Percentiles rank a stretch among this genome's conserved stretches.
Conservation (phyloP, 2,113 vertebrate species). For the Myocastor coypus region DNA sequence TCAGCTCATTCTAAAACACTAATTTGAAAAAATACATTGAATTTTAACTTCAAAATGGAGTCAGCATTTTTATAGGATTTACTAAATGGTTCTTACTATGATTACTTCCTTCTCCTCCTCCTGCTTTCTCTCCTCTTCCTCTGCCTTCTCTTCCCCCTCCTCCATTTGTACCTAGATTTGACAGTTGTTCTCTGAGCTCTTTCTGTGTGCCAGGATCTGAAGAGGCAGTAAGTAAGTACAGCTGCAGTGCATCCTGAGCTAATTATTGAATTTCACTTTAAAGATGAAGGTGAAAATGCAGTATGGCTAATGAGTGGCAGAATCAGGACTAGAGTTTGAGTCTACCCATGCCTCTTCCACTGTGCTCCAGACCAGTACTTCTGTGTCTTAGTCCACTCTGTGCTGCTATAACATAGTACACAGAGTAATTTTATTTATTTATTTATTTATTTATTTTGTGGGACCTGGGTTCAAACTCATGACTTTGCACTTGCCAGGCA, state of each 20-base stretch:
- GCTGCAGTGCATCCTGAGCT: neutral
- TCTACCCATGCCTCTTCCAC: neutral
- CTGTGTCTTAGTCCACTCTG: neutral
- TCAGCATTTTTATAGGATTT: neutral
- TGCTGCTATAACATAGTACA: neutral
- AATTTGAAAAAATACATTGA: conserved; percentile 39
- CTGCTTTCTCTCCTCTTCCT: neutral
- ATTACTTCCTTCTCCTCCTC: neutral
- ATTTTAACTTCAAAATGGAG: conserved; percentile 27
- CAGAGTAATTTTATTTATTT: too few species aligned
- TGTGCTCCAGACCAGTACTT: neutral
- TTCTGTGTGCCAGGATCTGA: neutral
- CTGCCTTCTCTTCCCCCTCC: neutral
- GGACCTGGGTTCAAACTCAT: too few species aligned
- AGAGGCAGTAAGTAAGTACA: neutral
- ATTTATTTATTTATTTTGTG: too few species aligned
- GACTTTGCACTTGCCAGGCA: too few species aligned
- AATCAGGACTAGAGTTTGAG: neutral
- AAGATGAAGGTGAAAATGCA: conserved; percentile 6
- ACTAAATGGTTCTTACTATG: neutral
- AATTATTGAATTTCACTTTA: conserved; percentile 2
- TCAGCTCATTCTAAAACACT: neutral
- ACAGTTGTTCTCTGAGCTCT: conserved; percentile 2
- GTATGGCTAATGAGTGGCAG: neutral
- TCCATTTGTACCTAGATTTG: neutral